Base-by-base conservation (phyloP, 2,113 vertebrate species). In the Myodes glareolus region DNA sequence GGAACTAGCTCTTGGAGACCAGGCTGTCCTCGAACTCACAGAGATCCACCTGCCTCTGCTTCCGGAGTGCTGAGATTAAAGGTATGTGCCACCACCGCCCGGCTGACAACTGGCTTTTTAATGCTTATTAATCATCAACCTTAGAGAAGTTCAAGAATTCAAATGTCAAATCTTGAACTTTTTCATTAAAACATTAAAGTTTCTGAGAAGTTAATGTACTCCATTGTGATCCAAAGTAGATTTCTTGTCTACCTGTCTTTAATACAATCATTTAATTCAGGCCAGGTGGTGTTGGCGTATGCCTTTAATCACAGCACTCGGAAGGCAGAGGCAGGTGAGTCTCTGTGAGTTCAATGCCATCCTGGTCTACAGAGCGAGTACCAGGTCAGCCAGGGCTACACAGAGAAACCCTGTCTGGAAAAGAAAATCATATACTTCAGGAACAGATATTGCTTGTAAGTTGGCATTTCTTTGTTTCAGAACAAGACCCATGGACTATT, bases 161-260 rank as follows among this genome's bases (percentile, higher is more conserved):
- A 92, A 70, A 94, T 36, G 76, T 95, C 27, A n/a, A 89, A 84
- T 25, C 47, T 87, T 72, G 36, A 94, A 67, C 13, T 78, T 90
- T 86, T 55, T 17, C 31, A 39, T 16, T 72, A 92, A 90, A 82
- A 42, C 17, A 47, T 77, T 87, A 78, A 92, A 65, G 55, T 91
- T 0, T 4, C 29, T 27, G 65, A 61, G n/a, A 55, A 23, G 21
- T 93, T 78, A 92, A 25, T n/a, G 25, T 76, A 5, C 1, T 85
- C 9, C 70, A 13, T 17, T 84, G 7, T 23, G n/a, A 88, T 39
- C 42, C 19, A 68, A 89, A 90, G 42, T 58, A 58, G 12, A 8
- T 70, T 23, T 58, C 78, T 68, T 65, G 82, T 82, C 27, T 73
- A 39, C 42, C 55, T 68, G 45, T 77, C 65, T 77, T 58, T 65